These are phyloP conservation scores for Apogon hyalosoma DNA, from an alignment of 2,797 vertebrate genomes.

Conservation along the genomic window DNA sequence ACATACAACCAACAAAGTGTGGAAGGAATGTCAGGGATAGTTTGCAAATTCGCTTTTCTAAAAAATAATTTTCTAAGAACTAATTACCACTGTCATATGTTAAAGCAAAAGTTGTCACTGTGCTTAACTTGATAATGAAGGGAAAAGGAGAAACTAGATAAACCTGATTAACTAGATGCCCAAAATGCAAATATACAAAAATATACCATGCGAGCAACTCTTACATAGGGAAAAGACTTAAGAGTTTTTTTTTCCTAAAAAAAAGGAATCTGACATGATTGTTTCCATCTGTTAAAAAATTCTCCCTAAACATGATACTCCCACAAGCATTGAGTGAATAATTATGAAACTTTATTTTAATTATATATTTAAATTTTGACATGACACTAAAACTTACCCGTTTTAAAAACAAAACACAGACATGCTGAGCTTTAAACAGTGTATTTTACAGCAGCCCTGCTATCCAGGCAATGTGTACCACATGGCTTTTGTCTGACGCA, in stretches of 20 bases:
- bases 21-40: constrained; percentile 10
- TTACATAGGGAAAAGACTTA: neutral
- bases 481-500: constrained; percentile 84
- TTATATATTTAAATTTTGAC: neutral
- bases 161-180: constrained; percentile 46
- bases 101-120: neutral
- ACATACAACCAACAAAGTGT: constrained; percentile 20
- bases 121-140: constrained; percentile 8
- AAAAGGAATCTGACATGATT: neutral
- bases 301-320: neutral
- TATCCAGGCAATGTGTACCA: constrained; percentile 35
- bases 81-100: neutral
- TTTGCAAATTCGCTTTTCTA: constrained; percentile 12
- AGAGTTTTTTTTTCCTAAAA: neutral
- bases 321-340: neutral
- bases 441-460: neutral
- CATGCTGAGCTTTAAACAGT: neutral
- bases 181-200: neutral
- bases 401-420: neutral
- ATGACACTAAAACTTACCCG: too few relatives aligned
- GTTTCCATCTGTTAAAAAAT: neutral
- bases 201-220: neutral
- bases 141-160: constrained; percentile 26
- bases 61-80: neutral
- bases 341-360: neutral